These are phyloP conservation scores for Apteryx mantelli DNA, from an alignment of 2,113 vertebrate genomes.

Conservation along the genomic window DNA sequence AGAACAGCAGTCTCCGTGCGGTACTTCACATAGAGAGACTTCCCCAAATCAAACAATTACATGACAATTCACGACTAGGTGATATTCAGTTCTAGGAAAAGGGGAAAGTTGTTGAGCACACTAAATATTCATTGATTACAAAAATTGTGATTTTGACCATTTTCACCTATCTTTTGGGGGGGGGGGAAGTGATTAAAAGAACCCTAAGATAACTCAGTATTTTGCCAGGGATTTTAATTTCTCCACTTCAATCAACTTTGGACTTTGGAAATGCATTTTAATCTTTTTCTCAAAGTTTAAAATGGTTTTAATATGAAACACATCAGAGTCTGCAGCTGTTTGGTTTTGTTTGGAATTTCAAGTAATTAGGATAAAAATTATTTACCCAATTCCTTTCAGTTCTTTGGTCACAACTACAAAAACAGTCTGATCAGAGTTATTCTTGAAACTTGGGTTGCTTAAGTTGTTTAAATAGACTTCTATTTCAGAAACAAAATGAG, in stretches of 20 bases:
- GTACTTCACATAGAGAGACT: not conserved
- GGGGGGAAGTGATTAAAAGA: fast-evolving
- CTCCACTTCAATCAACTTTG: not conserved
- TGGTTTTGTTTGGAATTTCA: not conserved
- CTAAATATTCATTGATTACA: not conserved
- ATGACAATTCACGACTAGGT: not conserved
- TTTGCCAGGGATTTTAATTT: slow-evolving; percentile 7
- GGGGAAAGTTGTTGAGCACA: not conserved
- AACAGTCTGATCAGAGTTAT: slow-evolving; percentile 21
- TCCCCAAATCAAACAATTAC: not conserved
- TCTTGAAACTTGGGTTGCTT: slow-evolving; percentile 54
- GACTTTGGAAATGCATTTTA: not conserved
- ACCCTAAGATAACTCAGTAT: not conserved
- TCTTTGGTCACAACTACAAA: slow-evolving; percentile 22
- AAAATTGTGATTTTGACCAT: not conserved
- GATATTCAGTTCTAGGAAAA: not conserved
- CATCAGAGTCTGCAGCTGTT: not conserved
- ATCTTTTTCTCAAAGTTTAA: not conserved
- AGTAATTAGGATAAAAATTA: not conserved
- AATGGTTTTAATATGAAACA: not conserved
- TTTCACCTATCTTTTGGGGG: not conserved
- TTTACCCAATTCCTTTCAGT: not conserved
- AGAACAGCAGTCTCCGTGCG: not conserved
- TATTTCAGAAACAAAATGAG: slow-evolving; percentile 62
- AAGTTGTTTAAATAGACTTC: slow-evolving; percentile 65